Percentiles rank a stretch among this genome's conserved stretches.
phyloP scores from a whole-genome alignment of 2,113 vertebrate species.

The Agelaius phoeniceus region DNA sequence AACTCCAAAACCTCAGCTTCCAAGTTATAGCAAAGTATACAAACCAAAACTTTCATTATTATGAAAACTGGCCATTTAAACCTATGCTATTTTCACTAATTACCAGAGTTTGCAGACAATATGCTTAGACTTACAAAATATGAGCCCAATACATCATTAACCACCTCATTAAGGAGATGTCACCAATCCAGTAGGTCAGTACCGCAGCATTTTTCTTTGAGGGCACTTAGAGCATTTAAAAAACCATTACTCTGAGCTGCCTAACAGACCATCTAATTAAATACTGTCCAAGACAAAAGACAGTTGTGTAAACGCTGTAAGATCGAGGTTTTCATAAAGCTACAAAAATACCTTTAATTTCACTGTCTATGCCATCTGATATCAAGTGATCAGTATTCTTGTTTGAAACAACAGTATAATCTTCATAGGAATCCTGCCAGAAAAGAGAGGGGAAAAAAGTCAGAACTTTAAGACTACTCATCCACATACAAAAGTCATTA shows the following conservation, averaged over 20 bases:
- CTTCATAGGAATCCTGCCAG: conserved; percentile 84
- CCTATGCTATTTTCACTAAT: not conserved
- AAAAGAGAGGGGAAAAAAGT: not conserved
- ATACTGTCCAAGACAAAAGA: not conserved
- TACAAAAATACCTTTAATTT: conserved; percentile 81
- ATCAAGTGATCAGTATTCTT: conserved; percentile 77
- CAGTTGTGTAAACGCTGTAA: not conserved
- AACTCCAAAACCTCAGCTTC: not conserved
- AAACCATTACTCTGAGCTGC: not conserved
- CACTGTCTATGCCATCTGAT: conserved; percentile 75
- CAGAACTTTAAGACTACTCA: not conserved
- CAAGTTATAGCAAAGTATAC: not conserved
- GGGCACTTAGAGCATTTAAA: not conserved
- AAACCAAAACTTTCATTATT: not conserved
- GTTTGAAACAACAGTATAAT: conserved; percentile 74
- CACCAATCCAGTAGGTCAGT: not conserved
- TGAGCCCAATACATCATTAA: not conserved
- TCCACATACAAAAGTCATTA: not conserved
- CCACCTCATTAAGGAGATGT: not conserved
- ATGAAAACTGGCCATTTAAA: not conserved
- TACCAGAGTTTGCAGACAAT: not conserved
- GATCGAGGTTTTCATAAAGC: not conserved
- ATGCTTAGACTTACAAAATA: not conserved
- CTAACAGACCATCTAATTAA: not conserved
- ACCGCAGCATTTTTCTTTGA: not conserved